phyloP scores from a whole-genome alignment of 2,888 invertebrate species.

The Ferrisia virgata region DNA sequence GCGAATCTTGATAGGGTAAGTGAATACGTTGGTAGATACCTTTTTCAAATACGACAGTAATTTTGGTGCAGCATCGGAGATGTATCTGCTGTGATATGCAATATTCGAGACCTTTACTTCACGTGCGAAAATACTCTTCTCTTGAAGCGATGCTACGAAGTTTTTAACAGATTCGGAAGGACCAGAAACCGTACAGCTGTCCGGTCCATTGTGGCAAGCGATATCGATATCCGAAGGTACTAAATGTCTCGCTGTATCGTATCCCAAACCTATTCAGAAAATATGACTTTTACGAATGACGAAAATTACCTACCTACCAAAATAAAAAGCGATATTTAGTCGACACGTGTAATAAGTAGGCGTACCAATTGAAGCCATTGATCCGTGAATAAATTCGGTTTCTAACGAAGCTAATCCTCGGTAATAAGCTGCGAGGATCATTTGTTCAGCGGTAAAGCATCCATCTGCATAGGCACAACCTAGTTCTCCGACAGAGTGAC shows the following conservation, averaged over 20 bases:
- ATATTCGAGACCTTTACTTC: slow-evolving; percentile 83
- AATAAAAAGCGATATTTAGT: no score
- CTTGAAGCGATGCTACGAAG: slow-evolving; percentile 64
- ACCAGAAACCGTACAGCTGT: slow-evolving; percentile 88
- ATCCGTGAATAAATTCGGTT: slow-evolving; percentile 67
- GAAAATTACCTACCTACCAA: no score
- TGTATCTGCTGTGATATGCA: slow-evolving; percentile 84
- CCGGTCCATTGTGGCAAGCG: slow-evolving; percentile 82
- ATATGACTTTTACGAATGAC: no score
- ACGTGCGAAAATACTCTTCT: slow-evolving; percentile 73
- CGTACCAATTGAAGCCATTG: slow-evolving; percentile 84
- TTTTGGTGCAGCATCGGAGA: slow-evolving; percentile 67
- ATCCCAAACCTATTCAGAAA: slow-evolving; percentile 53
- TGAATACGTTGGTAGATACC: slow-evolving; percentile 56
- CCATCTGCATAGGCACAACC: slow-evolving; percentile 95
- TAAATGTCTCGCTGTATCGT: slow-evolving; percentile 58
- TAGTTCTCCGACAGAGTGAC: slow-evolving; percentile 92
- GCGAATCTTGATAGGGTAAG: neutral
- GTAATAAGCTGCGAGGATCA: slow-evolving; percentile 79
- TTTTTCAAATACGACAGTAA: slow-evolving; percentile 63
- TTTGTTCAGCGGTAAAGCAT: slow-evolving; percentile 80
- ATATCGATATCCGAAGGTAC: slow-evolving; percentile 75
- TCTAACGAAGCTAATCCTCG: slow-evolving; percentile 74
- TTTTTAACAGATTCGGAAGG: slow-evolving; percentile 66
- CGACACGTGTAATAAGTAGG: slow-evolving; percentile 16